phyloP scores from a whole-genome alignment of 2,113 vertebrate genomes.

The Ifrita kowaldi region DNA sequence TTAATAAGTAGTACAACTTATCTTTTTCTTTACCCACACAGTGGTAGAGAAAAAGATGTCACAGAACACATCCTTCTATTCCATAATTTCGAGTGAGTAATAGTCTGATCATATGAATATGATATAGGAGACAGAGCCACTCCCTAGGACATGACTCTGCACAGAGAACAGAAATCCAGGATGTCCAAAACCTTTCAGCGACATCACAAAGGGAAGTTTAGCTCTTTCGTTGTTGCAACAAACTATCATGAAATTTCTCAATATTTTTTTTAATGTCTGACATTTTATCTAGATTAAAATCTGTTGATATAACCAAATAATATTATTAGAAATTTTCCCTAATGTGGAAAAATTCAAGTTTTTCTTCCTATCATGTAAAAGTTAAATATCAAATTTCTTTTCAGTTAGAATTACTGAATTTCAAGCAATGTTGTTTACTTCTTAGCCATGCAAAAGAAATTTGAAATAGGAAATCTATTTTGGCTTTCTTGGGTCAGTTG shows the following conservation, averaged over 20 bases:
- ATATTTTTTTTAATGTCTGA: neutral
- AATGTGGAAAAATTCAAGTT: neutral
- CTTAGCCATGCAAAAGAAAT: neutral
- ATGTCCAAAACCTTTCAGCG: fast-evolving
- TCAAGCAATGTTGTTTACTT: neutral
- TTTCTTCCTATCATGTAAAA: neutral
- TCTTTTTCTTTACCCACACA: neutral
- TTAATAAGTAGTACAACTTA: neutral
- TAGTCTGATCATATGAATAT: neutral
- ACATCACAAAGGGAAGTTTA: neutral
- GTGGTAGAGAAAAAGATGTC: neutral
- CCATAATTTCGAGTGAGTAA: neutral
- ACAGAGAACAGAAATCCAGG: neutral
- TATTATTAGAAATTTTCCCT: neutral
- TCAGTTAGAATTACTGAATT: neutral
- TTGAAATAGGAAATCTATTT: neutral
- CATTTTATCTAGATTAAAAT: neutral
- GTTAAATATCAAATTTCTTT: neutral
- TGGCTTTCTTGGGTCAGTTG: neutral
- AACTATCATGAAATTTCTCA: neutral
- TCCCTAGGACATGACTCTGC: fast-evolving
- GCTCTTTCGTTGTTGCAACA: neutral
- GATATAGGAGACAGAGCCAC: neutral
- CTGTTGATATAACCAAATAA: neutral
- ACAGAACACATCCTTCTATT: neutral